Evolutionary conservation across 2,888 invertebrate genomes (phyloP), one percentile per base, ranked within the genome.

Genomic region (Ethmia dodecea): DNA sequence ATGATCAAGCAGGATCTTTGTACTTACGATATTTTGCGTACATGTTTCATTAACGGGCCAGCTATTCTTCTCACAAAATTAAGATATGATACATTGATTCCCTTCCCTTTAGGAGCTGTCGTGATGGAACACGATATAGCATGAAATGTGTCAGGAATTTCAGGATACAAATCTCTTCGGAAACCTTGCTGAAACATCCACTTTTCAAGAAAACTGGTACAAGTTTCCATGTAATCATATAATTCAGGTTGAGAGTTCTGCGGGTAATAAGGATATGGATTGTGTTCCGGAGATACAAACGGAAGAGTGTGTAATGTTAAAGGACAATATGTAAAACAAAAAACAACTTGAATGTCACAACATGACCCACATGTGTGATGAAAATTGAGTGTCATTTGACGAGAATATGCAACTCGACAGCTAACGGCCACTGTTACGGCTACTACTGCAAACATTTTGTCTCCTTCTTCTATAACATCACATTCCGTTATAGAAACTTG

Each of bases 141-240:
- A 49, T 78, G 70, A 48, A 84, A 77, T 18, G 81, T 78, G 43
- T 80, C 79, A 14, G 86, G 86, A 46, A 86, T 78, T 35, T 64
- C 60, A 2, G 86, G 84, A 52, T 62, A 78, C 30, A 86, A 61
- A 43, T 86, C 86, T 55, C 79, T 73, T 31, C 78, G 70, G 52
- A 83, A 86, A 5, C 86, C 86, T 74, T 86, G 84, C 35, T 71
- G 71, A 42, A 73, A 84, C 78, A 86, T 71, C 86, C 86, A 86
- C 45, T 69, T 80, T 46, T 84, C 83, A 27, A 86, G 53, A 56
- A 86, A 86, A 18, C 39, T 41, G 10, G 54, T 53, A 42, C 75
- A 70, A 1, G 28, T 51, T 43, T 70, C 67, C 62, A 81, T 60
- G 41, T 84, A 83, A 11, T 71, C 52, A 44, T 64, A 65, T 11